A percentile compares a stretch with the other conserved stretches of the same genome.
Evolutionary conservation across 2,797 vertebrate species (phyloP).

Genomic region (Enteromius thamalakanensis): DNA sequence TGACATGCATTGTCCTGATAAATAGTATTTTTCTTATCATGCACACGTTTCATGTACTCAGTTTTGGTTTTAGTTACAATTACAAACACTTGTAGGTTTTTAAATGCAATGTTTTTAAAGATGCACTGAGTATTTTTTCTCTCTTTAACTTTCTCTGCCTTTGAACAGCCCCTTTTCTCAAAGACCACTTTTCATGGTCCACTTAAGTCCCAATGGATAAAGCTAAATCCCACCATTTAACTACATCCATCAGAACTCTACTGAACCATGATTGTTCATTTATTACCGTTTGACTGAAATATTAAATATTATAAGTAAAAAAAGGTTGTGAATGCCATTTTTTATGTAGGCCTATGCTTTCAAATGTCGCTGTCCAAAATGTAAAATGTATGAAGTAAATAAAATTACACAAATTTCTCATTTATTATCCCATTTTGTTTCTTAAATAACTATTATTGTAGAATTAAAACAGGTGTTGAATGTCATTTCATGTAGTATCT

Average conservation of each 20-base stretch:
- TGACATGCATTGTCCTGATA: background rate
- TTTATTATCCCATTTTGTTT: background rate
- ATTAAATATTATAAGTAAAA: too few relatives aligned
- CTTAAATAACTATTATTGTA: background rate
- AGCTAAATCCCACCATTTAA: conserved; percentile 13
- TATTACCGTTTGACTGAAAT: background rate
- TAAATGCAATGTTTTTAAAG: background rate
- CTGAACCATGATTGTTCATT: background rate
- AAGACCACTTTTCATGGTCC: background rate
- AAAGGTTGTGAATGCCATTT: background rate
- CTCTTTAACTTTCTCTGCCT: background rate
- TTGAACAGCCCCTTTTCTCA: background rate
- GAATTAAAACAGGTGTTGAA: background rate
- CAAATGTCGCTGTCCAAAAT: background rate
- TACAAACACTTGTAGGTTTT: background rate
- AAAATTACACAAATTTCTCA: background rate
- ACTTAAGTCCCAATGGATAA: background rate
- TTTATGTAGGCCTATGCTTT: too few relatives aligned
- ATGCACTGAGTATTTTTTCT: background rate
- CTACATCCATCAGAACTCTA: background rate
- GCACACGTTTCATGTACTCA: background rate
- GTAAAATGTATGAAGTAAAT: background rate
- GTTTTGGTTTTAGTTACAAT: background rate
- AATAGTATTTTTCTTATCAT: background rate
- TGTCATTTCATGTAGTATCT: background rate